Conservation (phyloP, 2,113 vertebrate species). For the Cottus gobio region DNA sequence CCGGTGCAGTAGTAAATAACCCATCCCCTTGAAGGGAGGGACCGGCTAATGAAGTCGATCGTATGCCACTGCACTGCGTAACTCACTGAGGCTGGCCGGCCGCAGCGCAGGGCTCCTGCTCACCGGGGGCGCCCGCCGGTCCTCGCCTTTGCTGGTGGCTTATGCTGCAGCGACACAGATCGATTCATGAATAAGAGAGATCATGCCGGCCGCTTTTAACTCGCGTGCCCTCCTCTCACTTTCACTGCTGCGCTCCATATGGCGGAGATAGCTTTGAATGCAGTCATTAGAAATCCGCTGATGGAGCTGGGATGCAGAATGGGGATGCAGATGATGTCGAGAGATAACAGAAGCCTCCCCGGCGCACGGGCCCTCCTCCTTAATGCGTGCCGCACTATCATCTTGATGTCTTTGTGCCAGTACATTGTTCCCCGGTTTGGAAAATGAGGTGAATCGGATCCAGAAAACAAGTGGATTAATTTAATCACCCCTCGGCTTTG, state of each 20-base stretch:
- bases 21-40: constrained; percentile 61
- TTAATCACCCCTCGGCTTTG: constrained; percentile 83
- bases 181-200: constrained; percentile 57
- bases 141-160: constrained; percentile 49
- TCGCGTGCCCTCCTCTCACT: constrained; percentile 44
- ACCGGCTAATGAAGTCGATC: constrained; percentile 76
- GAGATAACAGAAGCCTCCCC: constrained; percentile 66
- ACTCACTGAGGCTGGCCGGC: constrained; percentile 59
- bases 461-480: constrained; percentile 85
- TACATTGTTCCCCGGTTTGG: constrained; percentile 79
- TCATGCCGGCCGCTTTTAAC: constrained; percentile 55
- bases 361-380: constrained; percentile 61
- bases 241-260: constrained; percentile 35
- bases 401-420: constrained; percentile 79
- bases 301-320: constrained; percentile 54
- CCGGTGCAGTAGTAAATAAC: constrained; percentile 69
- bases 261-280: constrained; percentile 63
- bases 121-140: constrained; percentile 51
- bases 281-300: constrained; percentile 69
- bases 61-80: constrained; percentile 78
- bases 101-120: constrained; percentile 55
- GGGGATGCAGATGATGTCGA: constrained; percentile 71
- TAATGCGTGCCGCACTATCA: constrained; percentile 69
- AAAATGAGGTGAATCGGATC: constrained; percentile 83
- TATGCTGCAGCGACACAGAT: constrained; percentile 58